Percentiles rank a stretch among this genome's conserved stretches.
Conservation (phyloP, 2,113 vertebrate species). For the Oceanites oceanicus region DNA sequence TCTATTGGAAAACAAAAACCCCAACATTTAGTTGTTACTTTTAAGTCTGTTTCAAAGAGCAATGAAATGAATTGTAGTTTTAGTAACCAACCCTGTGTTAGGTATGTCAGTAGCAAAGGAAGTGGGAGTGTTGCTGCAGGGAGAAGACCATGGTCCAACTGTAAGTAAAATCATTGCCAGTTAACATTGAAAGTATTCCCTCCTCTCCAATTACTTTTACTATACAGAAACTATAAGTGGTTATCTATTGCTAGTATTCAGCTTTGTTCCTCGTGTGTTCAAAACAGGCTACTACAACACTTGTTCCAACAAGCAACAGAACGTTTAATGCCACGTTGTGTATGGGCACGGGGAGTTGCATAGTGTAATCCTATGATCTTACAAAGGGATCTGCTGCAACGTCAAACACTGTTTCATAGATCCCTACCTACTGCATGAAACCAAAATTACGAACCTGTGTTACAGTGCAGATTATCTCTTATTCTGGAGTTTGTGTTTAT, state of each 20-base stretch:
- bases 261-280: background rate
- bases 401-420: background rate
- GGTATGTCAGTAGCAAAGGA: background rate
- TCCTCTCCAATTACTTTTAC: background rate
- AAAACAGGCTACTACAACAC: background rate
- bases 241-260: background rate
- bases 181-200: background rate
- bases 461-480: background rate
- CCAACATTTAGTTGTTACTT: background rate
- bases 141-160: background rate
- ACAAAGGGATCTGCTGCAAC: background rate
- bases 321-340: background rate
- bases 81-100: background rate
- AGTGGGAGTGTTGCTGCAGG: background rate
- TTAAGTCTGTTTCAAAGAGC: background rate
- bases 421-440: background rate
- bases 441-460: background rate
- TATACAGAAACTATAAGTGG: background rate
- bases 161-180: background rate
- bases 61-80: background rate
- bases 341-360: background rate
- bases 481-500: background rate
- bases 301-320: background rate
- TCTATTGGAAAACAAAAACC: background rate
- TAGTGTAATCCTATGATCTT: background rate